phyloP scores from a whole-genome alignment of 2,888 invertebrate genomes.

The Microctonus aethiopoides region DNA sequence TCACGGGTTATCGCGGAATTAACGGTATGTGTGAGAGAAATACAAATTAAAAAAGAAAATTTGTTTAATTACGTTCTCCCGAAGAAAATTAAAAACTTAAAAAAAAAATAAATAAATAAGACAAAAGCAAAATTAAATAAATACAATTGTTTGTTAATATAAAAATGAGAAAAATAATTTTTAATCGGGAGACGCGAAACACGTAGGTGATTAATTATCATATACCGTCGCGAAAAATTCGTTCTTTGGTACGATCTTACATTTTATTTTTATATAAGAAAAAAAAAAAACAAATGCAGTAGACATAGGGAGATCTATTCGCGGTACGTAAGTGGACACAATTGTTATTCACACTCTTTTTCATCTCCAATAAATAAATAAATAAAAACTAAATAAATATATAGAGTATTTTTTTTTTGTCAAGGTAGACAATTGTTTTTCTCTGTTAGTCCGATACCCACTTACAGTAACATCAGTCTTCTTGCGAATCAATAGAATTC shows the following conservation, averaged over 20 bases:
- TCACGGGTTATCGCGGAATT: conserved; percentile 49
- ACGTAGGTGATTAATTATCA: conserved; percentile 5
- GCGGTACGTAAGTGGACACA: conserved; percentile 49
- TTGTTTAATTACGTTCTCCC: not conserved
- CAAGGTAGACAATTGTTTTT: not conserved
- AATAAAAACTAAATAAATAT: not conserved
- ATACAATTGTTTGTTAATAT: conserved; percentile 10
- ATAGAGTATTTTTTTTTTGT: not conserved
- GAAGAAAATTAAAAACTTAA: not conserved
- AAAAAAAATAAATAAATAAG: not conserved
- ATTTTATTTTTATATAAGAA: conserved; percentile 63
- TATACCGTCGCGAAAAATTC: conserved; percentile 50
- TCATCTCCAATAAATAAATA: not conserved
- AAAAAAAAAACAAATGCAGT: conserved; percentile 41
- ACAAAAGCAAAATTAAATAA: conserved; percentile 17
- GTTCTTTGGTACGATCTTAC: conserved; percentile 63
- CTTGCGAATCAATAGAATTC: conserved; percentile 4
- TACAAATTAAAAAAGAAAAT: not conserved
- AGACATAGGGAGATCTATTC: conserved; percentile 37
- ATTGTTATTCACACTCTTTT: conserved; percentile 36
- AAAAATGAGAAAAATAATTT: not conserved
- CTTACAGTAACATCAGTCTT: conserved; percentile 14
- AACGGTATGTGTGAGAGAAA: conserved; percentile 14
- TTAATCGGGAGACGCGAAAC: conserved; percentile 12
- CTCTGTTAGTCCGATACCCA: not conserved